Conservation (phyloP, 2,797 vertebrate species). For the Pipistrellus pygmaeus region DNA sequence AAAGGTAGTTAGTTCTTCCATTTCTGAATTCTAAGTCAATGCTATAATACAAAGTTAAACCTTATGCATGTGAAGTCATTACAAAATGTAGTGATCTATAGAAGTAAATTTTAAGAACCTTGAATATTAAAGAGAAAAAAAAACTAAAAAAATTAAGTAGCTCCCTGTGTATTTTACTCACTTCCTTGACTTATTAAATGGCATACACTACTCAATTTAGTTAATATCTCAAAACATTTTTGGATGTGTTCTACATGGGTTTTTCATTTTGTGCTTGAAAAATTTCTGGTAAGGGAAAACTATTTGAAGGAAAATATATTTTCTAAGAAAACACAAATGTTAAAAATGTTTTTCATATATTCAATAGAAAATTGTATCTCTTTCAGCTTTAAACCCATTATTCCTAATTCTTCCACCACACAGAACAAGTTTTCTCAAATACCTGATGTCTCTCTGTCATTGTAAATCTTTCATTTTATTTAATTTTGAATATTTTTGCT, state of each 20-base stretch:
- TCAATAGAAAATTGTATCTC: neutral
- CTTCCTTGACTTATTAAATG: neutral
- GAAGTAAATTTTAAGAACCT: constrained; percentile 4
- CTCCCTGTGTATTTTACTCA: neutral
- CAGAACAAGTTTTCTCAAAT: neutral
- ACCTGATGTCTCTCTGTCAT: neutral
- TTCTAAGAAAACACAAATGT: constrained; percentile 42
- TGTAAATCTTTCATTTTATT: constrained; percentile 29
- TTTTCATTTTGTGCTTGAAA: neutral
- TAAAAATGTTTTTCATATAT: neutral
- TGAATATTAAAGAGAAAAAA: neutral
- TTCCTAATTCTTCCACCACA: neutral
- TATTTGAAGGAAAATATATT: neutral
- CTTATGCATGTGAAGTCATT: neutral
- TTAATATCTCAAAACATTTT: neutral
- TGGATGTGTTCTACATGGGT: neutral
- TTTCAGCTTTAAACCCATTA: constrained; percentile 11
- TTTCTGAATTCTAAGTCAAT: constrained; percentile 19
- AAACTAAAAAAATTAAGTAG: neutral
- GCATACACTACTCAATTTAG: neutral
- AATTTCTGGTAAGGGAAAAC: constrained; percentile 13
- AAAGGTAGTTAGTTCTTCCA: neutral
- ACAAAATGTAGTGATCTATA: neutral
- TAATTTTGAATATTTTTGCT: neutral
- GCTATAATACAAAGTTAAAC: neutral